Base-by-base conservation (phyloP, 2,113 vertebrate species). In the Meles meles region DNA sequence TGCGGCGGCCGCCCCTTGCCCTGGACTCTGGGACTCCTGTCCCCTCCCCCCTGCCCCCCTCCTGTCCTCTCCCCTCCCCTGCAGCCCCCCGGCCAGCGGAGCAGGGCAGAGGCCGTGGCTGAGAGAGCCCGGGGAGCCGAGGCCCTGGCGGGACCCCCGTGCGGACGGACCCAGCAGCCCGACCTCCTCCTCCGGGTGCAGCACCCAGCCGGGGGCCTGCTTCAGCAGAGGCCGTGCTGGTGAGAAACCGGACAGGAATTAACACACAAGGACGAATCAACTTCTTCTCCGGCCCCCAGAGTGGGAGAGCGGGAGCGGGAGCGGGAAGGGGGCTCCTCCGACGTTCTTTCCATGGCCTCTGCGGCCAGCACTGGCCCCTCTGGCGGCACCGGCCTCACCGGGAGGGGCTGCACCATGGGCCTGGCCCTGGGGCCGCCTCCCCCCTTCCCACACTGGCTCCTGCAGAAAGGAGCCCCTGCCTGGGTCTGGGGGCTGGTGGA, bases 381-480 rank as follows among this genome's bases (percentile, higher is more conserved):
- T 18, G 65, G n/a, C 25, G 0, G 21, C 61, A 1, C 13, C 29
- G 2, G 13, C 29, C 29, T 69, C 63, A 67, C 63, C 29, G 10
- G 5, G 65, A 14, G 15, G 34, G 47, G 23, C 6, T 0, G 52
- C 29, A 4, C 13, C 0, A 3, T n/a, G 27, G 0, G 2, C n/a
- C 17, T 1, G 29, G 9, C 27, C 23, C 0, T 3, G 1, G 4
- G 44, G 21, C 71, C 23, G 8, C 18, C 44, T 25, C 13, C 11
- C 47, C 9, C 18, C 3, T 84, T 95, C 61, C 44, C 83, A 95
- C 93, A 95, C 93, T 14, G 29, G 97, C 72, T n/a, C 88, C 77
- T 93, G 84, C 71, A 96, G 94, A 81, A 97, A 96, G 96, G 94
- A 96, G 69, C 88, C n/a, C 49, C 72, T 72, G 4, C 18, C 17